phyloP scores from a whole-genome alignment of 2,797 vertebrate species.

The Sebastes umbrosus region DNA sequence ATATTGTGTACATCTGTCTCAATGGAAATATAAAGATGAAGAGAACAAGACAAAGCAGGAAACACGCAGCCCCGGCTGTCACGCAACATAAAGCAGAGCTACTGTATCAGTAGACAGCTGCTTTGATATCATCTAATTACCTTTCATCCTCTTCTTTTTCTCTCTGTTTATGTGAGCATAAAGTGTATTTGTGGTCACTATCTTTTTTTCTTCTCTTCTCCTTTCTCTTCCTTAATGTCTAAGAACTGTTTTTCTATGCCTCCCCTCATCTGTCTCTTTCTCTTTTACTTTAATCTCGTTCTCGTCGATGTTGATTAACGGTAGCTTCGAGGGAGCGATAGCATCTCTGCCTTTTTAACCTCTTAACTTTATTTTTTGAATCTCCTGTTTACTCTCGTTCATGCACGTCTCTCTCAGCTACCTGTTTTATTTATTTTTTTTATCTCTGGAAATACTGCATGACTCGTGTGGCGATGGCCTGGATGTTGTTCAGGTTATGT shows the following conservation, averaged over 20 bases:
- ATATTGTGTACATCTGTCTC: background rate
- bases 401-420: background rate
- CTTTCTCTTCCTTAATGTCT: slow-evolving; percentile 8
- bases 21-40: background rate
- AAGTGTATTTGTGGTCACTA: slow-evolving; percentile 1
- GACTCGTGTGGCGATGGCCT: slow-evolving; percentile 29
- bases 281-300: slow-evolving; percentile 6
- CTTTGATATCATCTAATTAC: slow-evolving; percentile 12
- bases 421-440: slow-evolving; percentile 17
- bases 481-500: slow-evolving; percentile 30
- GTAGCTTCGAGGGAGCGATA: slow-evolving; percentile 8
- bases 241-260: slow-evolving; percentile 15
- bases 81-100: slow-evolving; percentile 6
- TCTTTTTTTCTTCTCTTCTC: background rate
- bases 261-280: slow-evolving; percentile 20
- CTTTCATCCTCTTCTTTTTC: background rate
- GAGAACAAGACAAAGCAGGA: background rate
- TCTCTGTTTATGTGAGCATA: background rate
- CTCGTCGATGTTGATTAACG: slow-evolving; percentile 33
- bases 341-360: slow-evolving; percentile 15
- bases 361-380: background rate
- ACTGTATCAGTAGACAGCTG: background rate
- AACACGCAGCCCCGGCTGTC: background rate
- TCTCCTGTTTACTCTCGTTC: slow-evolving; percentile 1
- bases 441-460: slow-evolving; percentile 22